Conservation (phyloP, 2,113 vertebrate genomes). For the Andinoacara biseriatus region DNA sequence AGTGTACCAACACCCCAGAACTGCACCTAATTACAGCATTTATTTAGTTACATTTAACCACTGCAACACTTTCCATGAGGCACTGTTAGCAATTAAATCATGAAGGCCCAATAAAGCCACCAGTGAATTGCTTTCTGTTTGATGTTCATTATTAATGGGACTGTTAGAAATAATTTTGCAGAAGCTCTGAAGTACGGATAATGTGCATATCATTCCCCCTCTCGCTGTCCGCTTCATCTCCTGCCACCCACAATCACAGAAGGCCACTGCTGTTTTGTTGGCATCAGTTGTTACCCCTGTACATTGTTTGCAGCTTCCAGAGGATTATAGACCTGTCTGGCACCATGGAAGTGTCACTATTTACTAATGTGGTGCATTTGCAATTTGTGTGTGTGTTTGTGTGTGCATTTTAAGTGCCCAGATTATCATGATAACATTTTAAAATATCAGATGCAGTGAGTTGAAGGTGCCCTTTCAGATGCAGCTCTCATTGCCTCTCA, state of each 20-base stretch:
- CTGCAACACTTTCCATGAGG: background rate
- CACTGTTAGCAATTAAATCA: background rate
- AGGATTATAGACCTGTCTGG: conserved; percentile 53
- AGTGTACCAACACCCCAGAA: background rate
- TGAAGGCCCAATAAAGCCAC: conserved; percentile 1
- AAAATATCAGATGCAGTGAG: conserved; percentile 55
- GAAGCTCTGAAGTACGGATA: conserved; percentile 32
- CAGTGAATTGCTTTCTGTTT: background rate
- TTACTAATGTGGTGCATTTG: conserved; percentile 11
- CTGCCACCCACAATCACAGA: conserved; percentile 43
- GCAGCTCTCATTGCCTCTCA: conserved; percentile 19
- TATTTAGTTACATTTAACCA: background rate
- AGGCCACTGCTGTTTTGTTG: conserved; percentile 47
- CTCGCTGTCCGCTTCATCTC: conserved; percentile 19
- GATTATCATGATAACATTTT: conserved; percentile 45
- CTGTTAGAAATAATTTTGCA: conserved; percentile 32
- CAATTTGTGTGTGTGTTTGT: background rate
- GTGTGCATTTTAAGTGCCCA: conserved; percentile 38
- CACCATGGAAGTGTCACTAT: conserved; percentile 40
- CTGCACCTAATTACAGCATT: background rate
- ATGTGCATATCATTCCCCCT: conserved; percentile 34
- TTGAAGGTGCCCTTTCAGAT: conserved; percentile 53
- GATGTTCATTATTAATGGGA: conserved; percentile 18
- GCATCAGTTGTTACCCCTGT: conserved; percentile 34
- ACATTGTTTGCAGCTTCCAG: conserved; percentile 48